Evolutionary conservation across 1,140 invertebrate genomes (phyloP).

Genomic region (Aradophagus sp.): DNA sequence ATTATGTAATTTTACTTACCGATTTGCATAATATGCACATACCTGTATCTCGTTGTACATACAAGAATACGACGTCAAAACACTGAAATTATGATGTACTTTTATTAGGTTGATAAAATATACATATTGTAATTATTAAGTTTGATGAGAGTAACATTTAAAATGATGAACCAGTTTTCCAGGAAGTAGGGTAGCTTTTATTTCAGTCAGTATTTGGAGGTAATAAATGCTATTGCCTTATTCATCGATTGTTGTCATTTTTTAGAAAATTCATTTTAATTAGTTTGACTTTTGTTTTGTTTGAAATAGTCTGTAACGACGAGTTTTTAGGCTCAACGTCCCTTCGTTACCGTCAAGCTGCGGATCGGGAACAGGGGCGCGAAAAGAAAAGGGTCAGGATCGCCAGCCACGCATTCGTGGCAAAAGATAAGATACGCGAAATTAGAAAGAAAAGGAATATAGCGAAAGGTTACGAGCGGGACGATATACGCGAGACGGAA

Average conservation of each 20-base stretch:
- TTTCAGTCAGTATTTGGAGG: constrained; percentile 28
- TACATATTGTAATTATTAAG: constrained; percentile 37
- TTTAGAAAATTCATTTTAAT: constrained; percentile 1
- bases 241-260: constrained; percentile 21
- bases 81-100: constrained; percentile 23
- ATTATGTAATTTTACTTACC: constrained; percentile 17
- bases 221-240: constrained; percentile 44
- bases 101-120: constrained; percentile 31
- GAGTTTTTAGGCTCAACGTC: too few relatives aligned
- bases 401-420: too few relatives aligned
- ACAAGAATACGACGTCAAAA: constrained; percentile 22
- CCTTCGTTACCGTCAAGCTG: too few relatives aligned
- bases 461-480: too few relatives aligned
- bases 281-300: constrained; percentile 4
- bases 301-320: too few relatives aligned
- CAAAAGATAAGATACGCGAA: too few relatives aligned
- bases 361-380: too few relatives aligned
- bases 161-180: constrained; percentile 14
- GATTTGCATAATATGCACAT: constrained; percentile 1
- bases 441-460: too few relatives aligned
- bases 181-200: constrained; percentile 10
- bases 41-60: constrained; percentile 40
- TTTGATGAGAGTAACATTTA: constrained; percentile 22
- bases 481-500: too few relatives aligned
- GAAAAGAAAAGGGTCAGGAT: too few relatives aligned